phyloP scores from a whole-genome alignment of 2,797 vertebrate species.

The Avahi laniger region DNA sequence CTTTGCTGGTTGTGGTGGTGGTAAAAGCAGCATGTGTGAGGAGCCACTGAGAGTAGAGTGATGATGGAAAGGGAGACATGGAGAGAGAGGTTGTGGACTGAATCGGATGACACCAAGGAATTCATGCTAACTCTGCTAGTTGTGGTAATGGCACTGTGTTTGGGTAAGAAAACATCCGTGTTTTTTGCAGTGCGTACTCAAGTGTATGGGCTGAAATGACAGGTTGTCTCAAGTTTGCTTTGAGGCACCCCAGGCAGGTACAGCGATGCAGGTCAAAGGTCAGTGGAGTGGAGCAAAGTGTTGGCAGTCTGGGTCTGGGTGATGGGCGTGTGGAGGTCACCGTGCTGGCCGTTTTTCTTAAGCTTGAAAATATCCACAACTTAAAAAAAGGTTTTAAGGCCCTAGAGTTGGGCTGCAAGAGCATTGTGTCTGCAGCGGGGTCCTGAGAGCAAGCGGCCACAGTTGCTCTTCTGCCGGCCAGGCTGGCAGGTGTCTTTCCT shows the following conservation, averaged over 20 bases:
- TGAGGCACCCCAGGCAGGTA: background rate
- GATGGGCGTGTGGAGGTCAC: rapidly evolving
- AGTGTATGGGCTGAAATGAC: background rate
- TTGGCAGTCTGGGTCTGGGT: background rate
- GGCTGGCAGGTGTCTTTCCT: background rate
- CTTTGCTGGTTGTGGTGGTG: background rate
- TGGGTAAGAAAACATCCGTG: background rate
- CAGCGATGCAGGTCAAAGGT: too few relatives aligned
- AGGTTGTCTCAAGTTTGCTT: background rate
- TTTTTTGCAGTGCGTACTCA: background rate
- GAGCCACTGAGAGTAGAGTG: too few relatives aligned
- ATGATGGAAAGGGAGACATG: background rate
- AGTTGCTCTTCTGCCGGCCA: background rate
- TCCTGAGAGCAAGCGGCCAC: rapidly evolving
- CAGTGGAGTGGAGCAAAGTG: rapidly evolving
- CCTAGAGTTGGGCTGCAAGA: background rate
- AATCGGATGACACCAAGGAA: background rate
- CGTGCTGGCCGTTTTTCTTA: background rate
- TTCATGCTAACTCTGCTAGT: background rate
- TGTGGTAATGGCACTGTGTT: background rate
- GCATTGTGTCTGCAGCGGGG: rapidly evolving
- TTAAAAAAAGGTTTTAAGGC: background rate
- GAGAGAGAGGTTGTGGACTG: background rate
- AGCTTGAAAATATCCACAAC: too few relatives aligned
- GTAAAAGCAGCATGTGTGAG: background rate